Percentiles rank a stretch among this genome's conserved stretches.
Evolutionary conservation across 2,113 vertebrate genomes (phyloP).

Genomic region (Chaenogobius annularis): DNA sequence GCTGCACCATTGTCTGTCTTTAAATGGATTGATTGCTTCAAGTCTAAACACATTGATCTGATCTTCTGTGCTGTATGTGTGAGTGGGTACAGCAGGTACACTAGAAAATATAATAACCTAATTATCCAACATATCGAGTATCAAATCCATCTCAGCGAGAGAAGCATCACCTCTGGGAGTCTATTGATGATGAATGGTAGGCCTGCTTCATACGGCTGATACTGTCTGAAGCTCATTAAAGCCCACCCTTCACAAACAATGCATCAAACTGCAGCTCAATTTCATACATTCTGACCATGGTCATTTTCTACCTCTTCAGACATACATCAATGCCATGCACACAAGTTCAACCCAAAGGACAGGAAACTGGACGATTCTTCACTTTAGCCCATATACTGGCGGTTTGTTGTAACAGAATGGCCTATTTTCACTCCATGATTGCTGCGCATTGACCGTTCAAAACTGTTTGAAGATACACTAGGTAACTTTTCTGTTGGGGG

Average conservation of each 20-base stretch:
- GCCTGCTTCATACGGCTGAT: slow-evolving; percentile 60
- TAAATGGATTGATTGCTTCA: slow-evolving; percentile 15
- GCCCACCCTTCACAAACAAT: slow-evolving; percentile 69
- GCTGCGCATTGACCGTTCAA: background rate
- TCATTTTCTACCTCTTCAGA: slow-evolving; percentile 59
- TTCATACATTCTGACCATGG: slow-evolving; percentile 72
- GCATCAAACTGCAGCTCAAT: slow-evolving; percentile 72
- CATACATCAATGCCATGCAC: slow-evolving; percentile 67
- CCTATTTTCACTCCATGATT: background rate
- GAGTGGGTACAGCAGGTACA: slow-evolving; percentile 35
- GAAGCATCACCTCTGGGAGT: slow-evolving; percentile 59
- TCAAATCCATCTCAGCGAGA: slow-evolving; percentile 52
- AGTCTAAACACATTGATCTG: slow-evolving; percentile 28
- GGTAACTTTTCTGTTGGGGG: too few species aligned
- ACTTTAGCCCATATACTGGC: background rate
- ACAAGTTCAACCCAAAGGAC: slow-evolving; percentile 40
- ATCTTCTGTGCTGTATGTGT: slow-evolving; percentile 20
- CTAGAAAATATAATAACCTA: slow-evolving; percentile 55
- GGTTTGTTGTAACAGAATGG: background rate
- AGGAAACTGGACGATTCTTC: slow-evolving; percentile 25
- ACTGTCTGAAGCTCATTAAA: slow-evolving; percentile 71
- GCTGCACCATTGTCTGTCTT: background rate
- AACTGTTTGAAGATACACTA: background rate
- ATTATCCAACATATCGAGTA: slow-evolving; percentile 49
- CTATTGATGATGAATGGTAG: slow-evolving; percentile 59